phyloP scores from a whole-genome alignment of 2,888 invertebrate species.

The Xylophagus ater region DNA sequence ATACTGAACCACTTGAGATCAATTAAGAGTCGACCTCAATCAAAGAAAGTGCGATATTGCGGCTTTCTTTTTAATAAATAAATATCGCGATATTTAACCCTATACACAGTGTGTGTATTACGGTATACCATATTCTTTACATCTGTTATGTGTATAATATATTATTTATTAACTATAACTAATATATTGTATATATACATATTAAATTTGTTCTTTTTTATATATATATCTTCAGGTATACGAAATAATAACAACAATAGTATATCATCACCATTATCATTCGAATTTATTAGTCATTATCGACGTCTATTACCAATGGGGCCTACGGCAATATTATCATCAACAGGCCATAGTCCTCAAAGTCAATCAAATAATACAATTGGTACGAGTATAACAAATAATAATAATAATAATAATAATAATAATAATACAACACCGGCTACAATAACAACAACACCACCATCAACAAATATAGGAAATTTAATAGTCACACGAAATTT shows the following conservation, averaged over 20 bases:
- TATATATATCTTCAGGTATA: conserved; percentile 10
- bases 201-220: not conserved
- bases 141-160: too few relatives aligned
- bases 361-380: not conserved
- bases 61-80: conserved; percentile 8
- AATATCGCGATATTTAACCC: too few relatives aligned
- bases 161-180: too few relatives aligned
- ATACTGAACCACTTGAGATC: conserved; percentile 13
- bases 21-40: conserved; percentile 15
- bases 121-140: too few relatives aligned
- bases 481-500: conserved; percentile 5
- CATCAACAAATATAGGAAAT: conserved; percentile 4
- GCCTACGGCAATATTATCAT: conserved; percentile 15
- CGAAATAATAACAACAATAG: conserved; percentile 14
- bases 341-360: conserved; percentile 2
- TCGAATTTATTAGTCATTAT: conserved; percentile 19
- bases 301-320: conserved; percentile 16
- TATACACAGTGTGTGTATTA: too few relatives aligned
- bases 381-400: too few relatives aligned
- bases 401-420: not conserved
- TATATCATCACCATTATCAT: conserved; percentile 15
- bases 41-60: conserved; percentile 6
- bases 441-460: conserved; percentile 4
- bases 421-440: not conserved
- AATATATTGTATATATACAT: too few relatives aligned